Percentiles rank a stretch among this genome's conserved stretches.
Evolutionary conservation across 23 tunicate species (phyloP).

Genomic region (Phallusia fumigata): DNA sequence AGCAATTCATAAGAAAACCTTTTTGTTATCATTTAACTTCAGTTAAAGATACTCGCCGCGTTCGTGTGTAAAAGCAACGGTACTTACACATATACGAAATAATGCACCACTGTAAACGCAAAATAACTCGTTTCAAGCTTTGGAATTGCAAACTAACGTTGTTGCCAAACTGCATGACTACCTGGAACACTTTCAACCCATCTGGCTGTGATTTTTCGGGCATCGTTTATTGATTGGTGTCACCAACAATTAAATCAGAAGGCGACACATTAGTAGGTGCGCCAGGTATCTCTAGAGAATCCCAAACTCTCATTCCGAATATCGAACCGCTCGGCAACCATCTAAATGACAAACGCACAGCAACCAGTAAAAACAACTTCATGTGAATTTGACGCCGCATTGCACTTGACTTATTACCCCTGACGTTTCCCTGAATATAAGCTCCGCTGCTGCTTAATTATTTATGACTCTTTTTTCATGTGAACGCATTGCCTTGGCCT

Average conservation of each 20-base stretch:
- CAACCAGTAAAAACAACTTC: neutral
- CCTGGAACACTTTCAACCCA: no score
- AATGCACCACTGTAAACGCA: no score
- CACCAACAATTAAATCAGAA: slow-evolving; percentile 2
- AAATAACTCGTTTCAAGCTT: no score
- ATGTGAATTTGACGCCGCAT: neutral
- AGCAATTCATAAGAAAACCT: no score
- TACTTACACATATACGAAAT: no score
- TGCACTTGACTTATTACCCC: neutral
- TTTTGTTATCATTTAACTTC: no score
- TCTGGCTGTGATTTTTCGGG: no score
- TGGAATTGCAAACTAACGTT: no score
- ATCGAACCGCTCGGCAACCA: neutral
- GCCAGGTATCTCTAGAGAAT: neutral
- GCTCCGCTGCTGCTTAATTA: neutral
- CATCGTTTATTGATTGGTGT: neutral
- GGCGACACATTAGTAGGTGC: neutral
- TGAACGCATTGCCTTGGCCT: neutral
- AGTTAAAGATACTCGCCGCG: no score
- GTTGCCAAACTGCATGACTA: no score
- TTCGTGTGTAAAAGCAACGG: no score
- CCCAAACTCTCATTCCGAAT: neutral
- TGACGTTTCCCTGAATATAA: neutral
- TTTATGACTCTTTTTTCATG: neutral
- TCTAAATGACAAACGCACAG: neutral